Evolutionary conservation across 2,888 invertebrate species (phyloP).

Genomic region (Callinectes sapidus): DNA sequence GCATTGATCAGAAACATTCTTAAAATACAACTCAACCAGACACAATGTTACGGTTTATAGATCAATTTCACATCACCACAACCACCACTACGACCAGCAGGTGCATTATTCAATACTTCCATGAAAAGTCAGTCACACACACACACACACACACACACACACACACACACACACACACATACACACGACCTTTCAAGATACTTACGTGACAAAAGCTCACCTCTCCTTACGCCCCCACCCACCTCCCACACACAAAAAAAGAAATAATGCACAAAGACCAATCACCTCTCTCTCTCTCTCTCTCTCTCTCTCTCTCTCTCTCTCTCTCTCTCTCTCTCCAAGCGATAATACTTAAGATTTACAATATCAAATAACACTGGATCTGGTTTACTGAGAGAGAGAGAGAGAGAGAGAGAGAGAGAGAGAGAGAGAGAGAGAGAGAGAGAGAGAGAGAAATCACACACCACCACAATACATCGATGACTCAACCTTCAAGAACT

Average conservation of each 20-base stretch:
- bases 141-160: background rate
- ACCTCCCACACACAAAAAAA: background rate
- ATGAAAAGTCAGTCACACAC: background rate
- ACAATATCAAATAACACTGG: too few relatives aligned
- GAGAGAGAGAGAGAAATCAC: background rate
- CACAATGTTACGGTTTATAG: background rate
- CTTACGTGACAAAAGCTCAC: background rate
- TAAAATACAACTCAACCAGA: background rate
- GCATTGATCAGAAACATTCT: background rate
- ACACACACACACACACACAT: slow-evolving; percentile 21
- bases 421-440: background rate
- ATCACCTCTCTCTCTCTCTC: background rate
- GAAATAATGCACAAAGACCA: background rate
- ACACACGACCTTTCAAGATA: slow-evolving; percentile 19
- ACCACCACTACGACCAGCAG: background rate
- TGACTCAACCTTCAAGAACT: background rate
- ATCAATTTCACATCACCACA: background rate
- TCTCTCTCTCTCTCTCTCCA: background rate
- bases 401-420: too few relatives aligned
- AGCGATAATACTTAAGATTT: background rate
- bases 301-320: slow-evolving; percentile 17
- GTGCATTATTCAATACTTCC: background rate
- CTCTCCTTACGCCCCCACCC: background rate
- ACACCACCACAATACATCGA: background rate
- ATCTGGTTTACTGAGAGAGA: background rate